Conservation (phyloP, 2,888 invertebrate species). For the Hylaea fasciaria region DNA sequence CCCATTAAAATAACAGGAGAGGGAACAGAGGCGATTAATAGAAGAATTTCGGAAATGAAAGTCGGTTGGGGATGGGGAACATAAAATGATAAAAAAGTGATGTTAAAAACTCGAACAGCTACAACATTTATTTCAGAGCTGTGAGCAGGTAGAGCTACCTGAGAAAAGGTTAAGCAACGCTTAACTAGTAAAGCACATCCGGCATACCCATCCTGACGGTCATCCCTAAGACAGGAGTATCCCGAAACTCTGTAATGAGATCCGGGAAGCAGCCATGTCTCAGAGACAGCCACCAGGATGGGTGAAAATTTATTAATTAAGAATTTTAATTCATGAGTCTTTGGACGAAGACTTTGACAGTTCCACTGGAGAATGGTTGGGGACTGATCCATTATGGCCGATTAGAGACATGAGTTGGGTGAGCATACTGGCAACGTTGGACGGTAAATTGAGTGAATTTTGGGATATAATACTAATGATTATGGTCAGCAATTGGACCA, state of each 20-base stretch:
- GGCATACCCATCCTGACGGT: constrained; percentile 39
- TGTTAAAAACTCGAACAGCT: constrained; percentile 29
- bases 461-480: too few relatives aligned
- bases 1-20: constrained; percentile 19
- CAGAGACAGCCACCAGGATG: neutral
- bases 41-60: neutral
- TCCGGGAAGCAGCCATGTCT: constrained; percentile 14
- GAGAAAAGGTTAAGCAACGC: constrained; percentile 22
- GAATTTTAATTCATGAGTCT: too few relatives aligned
- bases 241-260: constrained; percentile 29
- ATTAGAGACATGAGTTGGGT: too few relatives aligned
- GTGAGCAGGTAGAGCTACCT: constrained; percentile 25
- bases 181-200: constrained; percentile 31
- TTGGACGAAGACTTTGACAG: neutral
- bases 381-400: too few relatives aligned
- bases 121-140: constrained; percentile 27
- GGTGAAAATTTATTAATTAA: too few relatives aligned
- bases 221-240: constrained; percentile 40
- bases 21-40: constrained; percentile 14
- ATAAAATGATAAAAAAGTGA: constrained; percentile 34
- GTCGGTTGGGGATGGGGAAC: constrained; percentile 29
- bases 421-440: too few relatives aligned
- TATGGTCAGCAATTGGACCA: too few relatives aligned
- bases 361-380: neutral
- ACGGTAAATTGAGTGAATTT: too few relatives aligned